Evolutionary conservation across 2,113 vertebrate genomes (phyloP).

Genomic region (Pyxicephalus adspersus): DNA sequence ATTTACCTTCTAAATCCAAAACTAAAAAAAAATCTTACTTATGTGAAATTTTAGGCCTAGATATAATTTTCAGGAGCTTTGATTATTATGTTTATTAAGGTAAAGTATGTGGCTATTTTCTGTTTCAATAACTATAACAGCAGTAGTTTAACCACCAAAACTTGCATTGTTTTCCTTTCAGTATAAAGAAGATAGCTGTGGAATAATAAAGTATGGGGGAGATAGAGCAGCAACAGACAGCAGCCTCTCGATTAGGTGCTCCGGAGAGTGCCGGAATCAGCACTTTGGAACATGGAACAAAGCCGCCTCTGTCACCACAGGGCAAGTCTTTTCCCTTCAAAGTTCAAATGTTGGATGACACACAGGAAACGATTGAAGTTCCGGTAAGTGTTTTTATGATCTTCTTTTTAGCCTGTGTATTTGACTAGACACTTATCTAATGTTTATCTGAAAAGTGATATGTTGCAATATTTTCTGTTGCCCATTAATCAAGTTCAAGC

Average conservation of each 20-base stretch:
- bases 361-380: conserved; percentile 91
- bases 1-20: too few species aligned
- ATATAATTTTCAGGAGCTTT: too few species aligned
- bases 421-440: neutral
- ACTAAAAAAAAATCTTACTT: too few species aligned
- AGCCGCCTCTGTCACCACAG: conserved; percentile 82
- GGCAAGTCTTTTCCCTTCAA: conserved; percentile 89
- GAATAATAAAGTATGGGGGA: conserved; percentile 83
- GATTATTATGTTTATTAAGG: too few species aligned
- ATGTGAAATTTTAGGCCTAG: too few species aligned
- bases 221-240: conserved; percentile 81
- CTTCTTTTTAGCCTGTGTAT: neutral
- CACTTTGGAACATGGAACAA: conserved; percentile 91
- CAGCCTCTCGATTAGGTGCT: conserved; percentile 88
- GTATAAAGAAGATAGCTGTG: conserved; percentile 57
- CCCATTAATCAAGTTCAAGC: too few species aligned
- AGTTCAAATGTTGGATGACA: conserved; percentile 94
- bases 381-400: conserved; percentile 80
- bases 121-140: too few species aligned
- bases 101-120: too few species aligned
- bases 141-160: neutral
- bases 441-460: neutral
- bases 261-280: conserved; percentile 94
- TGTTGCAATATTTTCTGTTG: neutral
- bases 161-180: conserved; percentile 49